These are phyloP conservation scores for Dromiciops gliroides DNA, from an alignment of 2,113 vertebrate species.

Conservation along the genomic window DNA sequence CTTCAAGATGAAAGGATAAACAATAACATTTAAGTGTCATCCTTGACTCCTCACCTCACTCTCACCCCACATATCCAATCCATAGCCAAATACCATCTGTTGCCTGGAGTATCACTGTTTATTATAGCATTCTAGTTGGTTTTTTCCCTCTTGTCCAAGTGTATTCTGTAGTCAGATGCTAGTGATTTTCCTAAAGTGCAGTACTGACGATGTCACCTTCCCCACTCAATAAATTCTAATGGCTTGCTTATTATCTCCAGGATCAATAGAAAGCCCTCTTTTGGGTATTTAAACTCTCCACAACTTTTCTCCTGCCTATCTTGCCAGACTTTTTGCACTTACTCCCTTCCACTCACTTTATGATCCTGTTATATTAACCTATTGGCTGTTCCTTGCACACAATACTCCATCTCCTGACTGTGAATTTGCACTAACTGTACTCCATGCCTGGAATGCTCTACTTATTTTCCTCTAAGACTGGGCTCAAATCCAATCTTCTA, in stretches of 20 bases:
- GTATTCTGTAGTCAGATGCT: background rate
- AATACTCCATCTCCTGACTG: background rate
- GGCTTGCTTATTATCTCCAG: background rate
- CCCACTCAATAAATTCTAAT: background rate
- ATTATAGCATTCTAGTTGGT: background rate
- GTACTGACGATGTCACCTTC: background rate
- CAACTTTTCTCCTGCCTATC: background rate
- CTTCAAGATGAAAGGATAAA: too few relatives aligned
- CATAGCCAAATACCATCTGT: background rate
- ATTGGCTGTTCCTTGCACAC: background rate
- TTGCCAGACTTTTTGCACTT: background rate
- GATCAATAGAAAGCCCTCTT: background rate
- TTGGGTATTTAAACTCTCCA: background rate
- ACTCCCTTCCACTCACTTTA: background rate
- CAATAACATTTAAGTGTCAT: too few relatives aligned
- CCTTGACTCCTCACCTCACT: too few relatives aligned
- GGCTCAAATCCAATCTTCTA: too few relatives aligned
- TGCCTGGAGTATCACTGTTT: background rate
- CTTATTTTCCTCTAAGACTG: too few relatives aligned
- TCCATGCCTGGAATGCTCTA: background rate
- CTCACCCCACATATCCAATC: too few relatives aligned
- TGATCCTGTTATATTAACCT: background rate
- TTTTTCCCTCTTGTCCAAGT: background rate
- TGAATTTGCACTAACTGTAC: background rate
- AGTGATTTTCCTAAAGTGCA: background rate